Evolutionary conservation across 2,888 invertebrate genomes (phyloP).

Genomic region (Deroplatys truncata): DNA sequence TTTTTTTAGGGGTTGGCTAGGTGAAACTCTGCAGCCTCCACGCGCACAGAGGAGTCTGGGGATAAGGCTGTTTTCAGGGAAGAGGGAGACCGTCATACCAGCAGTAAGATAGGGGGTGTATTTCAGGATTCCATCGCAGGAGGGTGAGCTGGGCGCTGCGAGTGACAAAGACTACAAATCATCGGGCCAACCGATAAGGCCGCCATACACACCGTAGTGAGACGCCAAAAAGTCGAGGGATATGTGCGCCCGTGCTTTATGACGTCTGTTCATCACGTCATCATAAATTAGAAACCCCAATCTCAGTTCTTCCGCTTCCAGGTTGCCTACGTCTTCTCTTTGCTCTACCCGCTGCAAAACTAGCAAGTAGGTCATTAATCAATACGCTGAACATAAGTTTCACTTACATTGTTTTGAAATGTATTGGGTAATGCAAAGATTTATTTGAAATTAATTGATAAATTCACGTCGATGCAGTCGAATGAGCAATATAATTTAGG

Average conservation of each 20-base stretch:
- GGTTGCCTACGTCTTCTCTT: background rate
- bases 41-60: background rate
- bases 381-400: background rate
- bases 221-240: background rate
- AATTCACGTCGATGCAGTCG: no score
- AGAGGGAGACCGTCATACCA: background rate
- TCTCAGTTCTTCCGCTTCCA: slow-evolving; percentile 32
- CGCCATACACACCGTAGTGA: background rate
- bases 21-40: background rate
- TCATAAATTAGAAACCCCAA: slow-evolving; percentile 48
- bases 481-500: no score
- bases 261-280: slow-evolving; percentile 50
- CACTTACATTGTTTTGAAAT: no score
- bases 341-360: background rate
- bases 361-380: background rate
- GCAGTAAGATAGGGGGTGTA: background rate
- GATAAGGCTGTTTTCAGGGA: background rate
- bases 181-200: slow-evolving; percentile 36
- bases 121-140: background rate
- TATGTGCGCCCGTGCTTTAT: slow-evolving; percentile 41
- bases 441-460: no score
- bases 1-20: no score
- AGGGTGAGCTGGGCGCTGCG: slow-evolving; percentile 27
- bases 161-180: slow-evolving; percentile 35
- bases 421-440: no score